Conservation (phyloP, 2,113 vertebrate species). For the Corvus hawaiiensis region DNA sequence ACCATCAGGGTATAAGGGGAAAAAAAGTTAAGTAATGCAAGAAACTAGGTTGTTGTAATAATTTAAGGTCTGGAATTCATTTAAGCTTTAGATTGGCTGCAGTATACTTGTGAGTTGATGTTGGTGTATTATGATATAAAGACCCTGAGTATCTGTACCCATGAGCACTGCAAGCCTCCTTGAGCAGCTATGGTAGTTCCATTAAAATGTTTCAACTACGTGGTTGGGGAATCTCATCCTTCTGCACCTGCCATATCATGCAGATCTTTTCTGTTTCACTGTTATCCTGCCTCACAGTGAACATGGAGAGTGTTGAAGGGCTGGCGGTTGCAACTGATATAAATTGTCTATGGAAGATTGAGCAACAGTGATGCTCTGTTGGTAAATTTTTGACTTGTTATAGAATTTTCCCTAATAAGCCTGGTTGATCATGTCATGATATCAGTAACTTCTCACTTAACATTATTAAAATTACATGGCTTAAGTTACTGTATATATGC, state of each 20-base stretch:
- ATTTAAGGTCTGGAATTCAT: slow-evolving; percentile 51
- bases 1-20: background rate
- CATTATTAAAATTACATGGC: background rate
- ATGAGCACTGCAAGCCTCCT: background rate
- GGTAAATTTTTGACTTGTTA: background rate
- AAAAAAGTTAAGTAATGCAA: background rate
- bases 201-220: slow-evolving; percentile 60
- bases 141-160: background rate
- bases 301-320: background rate
- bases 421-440: background rate
- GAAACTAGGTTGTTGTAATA: background rate
- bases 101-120: background rate
- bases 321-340: background rate
- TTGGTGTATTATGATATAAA: slow-evolving; percentile 28
- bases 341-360: background rate
- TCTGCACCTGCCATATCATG: background rate
- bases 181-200: slow-evolving; percentile 46
- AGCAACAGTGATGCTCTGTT: background rate
- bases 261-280: slow-evolving; percentile 25
- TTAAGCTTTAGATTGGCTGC: slow-evolving; percentile 43
- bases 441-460: background rate
- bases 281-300: background rate
- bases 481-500: background rate
- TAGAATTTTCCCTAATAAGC: background rate
- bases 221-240: slow-evolving; percentile 23